Evolutionary conservation across 2,113 vertebrate genomes (phyloP), one percentile per base, ranked within the genome.

Genomic region (Pogona vitticeps): DNA sequence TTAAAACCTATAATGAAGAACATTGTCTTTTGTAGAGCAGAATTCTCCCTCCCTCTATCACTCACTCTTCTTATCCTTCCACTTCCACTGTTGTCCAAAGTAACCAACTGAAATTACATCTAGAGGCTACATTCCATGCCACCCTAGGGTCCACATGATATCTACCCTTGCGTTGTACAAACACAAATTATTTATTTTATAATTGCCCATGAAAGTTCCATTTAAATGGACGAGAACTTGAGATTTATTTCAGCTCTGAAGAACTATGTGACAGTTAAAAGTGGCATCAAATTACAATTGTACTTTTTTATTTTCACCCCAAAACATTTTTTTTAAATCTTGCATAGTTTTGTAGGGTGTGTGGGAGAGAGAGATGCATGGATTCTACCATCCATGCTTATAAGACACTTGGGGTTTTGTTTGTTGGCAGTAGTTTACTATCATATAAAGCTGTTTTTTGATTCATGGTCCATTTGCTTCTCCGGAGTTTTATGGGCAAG

Each of bases 391-490:
- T 78, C n/a, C 85, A 90, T 91, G 90, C n/a, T 89, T 90, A 65
- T 82, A 40, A 84, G 85, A 93, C 89, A 88, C 90, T 92, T 78
- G 88, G 94, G 93, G 94, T 94, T 95, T 94, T 95, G 82, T 93
- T 96, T 95, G 92, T 96, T 94, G 89, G 92, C 93, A 95, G 95
- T 95, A 96, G 95, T 94, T 96, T 94, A 95, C 93, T 94, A 94
- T 93, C 92, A 93, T 95, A 95, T 95, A 96, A 95, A 95, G 88
- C 90, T 95, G 95, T 92, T 71, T 82, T 95, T 94, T 96, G 95
- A 97, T 96, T 97, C 96, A 97, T 95, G 94, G 91, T 96, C 94
- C 95, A 92, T 94, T 97, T 97, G 93, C 90, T 96, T 96, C 95
- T 93, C 92, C 94, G 94, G 94, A 96, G 91, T 94, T 97, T 96